Evolutionary conservation across 92 coral and sea anemone species (phyloP).

Genomic region (Siderastrea siderea): DNA sequence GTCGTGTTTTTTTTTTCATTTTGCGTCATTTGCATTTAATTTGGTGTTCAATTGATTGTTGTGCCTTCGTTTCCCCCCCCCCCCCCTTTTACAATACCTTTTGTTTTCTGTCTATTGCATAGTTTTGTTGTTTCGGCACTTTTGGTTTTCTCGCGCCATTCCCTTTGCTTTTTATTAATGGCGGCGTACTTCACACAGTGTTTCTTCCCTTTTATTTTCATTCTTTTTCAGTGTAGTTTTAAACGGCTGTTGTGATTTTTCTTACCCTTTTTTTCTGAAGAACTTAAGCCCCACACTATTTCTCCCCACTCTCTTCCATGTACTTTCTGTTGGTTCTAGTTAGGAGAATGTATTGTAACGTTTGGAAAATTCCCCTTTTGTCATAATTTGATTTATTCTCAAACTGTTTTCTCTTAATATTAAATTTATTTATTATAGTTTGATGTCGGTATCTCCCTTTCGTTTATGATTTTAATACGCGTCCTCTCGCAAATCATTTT

Average conservation of each 20-base stretch:
- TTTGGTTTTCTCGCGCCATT: background rate
- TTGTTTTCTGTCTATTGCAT: too few species aligned
- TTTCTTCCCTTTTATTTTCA: too few species aligned
- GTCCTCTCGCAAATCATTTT: slow-evolving; percentile 7
- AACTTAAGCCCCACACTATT: too few species aligned
- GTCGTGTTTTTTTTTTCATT: too few species aligned
- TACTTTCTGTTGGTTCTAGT: too few species aligned
- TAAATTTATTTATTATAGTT: background rate
- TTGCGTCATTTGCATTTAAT: background rate
- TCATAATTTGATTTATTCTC: background rate
- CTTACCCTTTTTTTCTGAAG: too few species aligned
- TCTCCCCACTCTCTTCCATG: too few species aligned
- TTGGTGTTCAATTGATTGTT: slow-evolving; percentile 7
- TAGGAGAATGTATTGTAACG: too few species aligned
- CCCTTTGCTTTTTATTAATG: too few species aligned
- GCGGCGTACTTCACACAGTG: too few species aligned
- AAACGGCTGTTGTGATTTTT: too few species aligned
- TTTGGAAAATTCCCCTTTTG: background rate
- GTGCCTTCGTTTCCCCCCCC: background rate
- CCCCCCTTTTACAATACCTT: background rate
- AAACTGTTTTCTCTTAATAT: background rate
- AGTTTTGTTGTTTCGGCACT: background rate
- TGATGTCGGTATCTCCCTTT: background rate
- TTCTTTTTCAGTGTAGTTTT: too few species aligned
- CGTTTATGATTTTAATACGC: background rate